Base-by-base conservation (phyloP, 2,113 vertebrate genomes). In the Artemisiospiza belli region DNA sequence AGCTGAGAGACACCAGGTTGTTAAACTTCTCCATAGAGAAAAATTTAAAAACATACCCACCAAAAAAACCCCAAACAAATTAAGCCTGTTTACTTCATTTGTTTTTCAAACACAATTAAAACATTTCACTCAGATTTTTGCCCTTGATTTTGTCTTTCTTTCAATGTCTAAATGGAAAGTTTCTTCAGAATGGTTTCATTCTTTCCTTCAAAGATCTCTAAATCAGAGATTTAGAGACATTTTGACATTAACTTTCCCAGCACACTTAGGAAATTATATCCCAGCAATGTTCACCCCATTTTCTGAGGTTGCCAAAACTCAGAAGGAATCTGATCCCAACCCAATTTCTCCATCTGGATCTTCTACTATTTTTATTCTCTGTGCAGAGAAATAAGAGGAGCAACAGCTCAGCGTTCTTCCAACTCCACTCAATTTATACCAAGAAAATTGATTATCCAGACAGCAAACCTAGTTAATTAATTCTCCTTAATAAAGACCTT, bases 401-500 rank as follows among this genome's bases (percentile, higher is more conserved):
- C 47, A 86, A 86, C 83, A 80, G 63, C 83, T 66, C 72, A 62
- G 81, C 3, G 0, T 87, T 93, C 59, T 80, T 93, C 79, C 52
- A 63, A 55, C 89, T 75, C 52, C 35, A 64, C 55, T 93, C 94
- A 93, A 72, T 95, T 96, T 92, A 83, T 72, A 83, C 46, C 27
- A 59, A 63, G 91, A 84, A 87, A 93, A 94, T 81, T 78, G 55
- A 94, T 97, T 94, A 96, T 46, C 39, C 75, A 64, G 54, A 49
- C 70, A 90, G 80, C 35, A 90, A 92, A 83, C 68, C 73, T 75
- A 78, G 59, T 92, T 94, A 95, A 93, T 95, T 95, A 95, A 87
- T 92, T 95, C 66, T 72, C 52, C 15, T 86, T 94, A 80, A 92
- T 74, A 67, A 30, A 62, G 1, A 6, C 33, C 68, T 52, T 86